Base-by-base conservation (phyloP, 2,113 vertebrate species). In the Labrus mixtus region DNA sequence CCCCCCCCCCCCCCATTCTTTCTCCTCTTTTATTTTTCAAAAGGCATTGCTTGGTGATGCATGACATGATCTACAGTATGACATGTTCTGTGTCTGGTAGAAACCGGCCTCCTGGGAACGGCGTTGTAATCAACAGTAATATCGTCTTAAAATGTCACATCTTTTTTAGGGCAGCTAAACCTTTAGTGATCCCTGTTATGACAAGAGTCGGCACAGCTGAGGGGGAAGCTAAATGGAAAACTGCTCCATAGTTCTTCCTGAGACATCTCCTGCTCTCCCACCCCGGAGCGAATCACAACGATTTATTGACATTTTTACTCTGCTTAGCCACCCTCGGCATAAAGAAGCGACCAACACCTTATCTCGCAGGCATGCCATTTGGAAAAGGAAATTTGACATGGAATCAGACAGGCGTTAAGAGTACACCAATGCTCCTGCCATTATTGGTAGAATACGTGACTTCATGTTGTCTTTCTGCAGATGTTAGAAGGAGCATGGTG, bases 231-330 rank as follows among this genome's bases (percentile, higher is more conserved):
- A 83, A 85, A 87, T 51, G 77, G 70, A 82, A 88, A 88, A 79
- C 67, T 61, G 71, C 68, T 73, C 66, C 73, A 81, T 83, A 81
- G 37, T 75, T 86, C 73, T 87, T 86, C 69, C 62, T 11, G 45
- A 81, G 81, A 87, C 81, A 81, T 88, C 82, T 81, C 37, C n/a
- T 33, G 76, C 15, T 48, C 73, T 80, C 83, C 82, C 81, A 81
- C 81, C 82, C 73, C 39, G 3, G 69, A 89, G 86, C 81, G 70
- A 87, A 90, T 83, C 83, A 73, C 87, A 88, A 85, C 76, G 86
- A 92, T 92, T 91, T 93, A 92, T 93, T 92, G 91, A 91, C 91
- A 90, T 92, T 91, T 91, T 82, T 60, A 76, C 82, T 89, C 79
- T 73, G 83, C 78, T 68, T 76, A 86, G 78, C 79, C 85, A 75